Percentiles rank a stretch among this genome's conserved stretches.
Conservation (phyloP, 2,888 invertebrate species). For the Apodemia zela region DNA sequence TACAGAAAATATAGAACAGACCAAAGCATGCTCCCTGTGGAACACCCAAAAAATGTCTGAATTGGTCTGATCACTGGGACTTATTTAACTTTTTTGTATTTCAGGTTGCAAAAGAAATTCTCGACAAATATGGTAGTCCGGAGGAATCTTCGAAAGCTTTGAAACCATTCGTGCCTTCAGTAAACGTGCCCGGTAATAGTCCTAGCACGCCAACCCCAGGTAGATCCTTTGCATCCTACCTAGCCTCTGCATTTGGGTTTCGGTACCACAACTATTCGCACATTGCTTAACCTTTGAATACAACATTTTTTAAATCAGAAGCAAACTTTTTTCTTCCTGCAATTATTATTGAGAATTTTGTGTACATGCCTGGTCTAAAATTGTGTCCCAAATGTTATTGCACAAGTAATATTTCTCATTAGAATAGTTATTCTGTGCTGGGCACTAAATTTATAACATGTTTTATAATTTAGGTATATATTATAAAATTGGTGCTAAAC, state of each 20-base stretch:
- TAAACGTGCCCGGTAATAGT: conserved; percentile 58
- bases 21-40: not conserved
- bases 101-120: conserved; percentile 88
- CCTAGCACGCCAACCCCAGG: conserved; percentile 54
- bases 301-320: not conserved
- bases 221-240: conserved; percentile 39
- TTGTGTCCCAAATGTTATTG: too few species aligned
- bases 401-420: not conserved
- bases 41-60: not conserved
- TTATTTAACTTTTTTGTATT: conserved; percentile 27
- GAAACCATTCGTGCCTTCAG: conserved; percentile 57
- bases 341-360: not conserved
- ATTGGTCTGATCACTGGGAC: not conserved
- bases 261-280: conserved; percentile 12
- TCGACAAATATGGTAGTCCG: conserved; percentile 87
- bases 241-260: conserved; percentile 8
- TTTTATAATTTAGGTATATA: too few species aligned
- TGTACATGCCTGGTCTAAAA: not conserved
- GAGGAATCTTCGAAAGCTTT: conserved; percentile 58
- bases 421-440: not conserved
- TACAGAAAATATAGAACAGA: not conserved
- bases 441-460: too few species aligned
- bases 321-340: not conserved
- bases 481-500: not conserved
- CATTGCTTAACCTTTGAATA: not conserved